These are phyloP conservation scores for Elanoides forficatus DNA, from an alignment of 2,113 vertebrate species.

Conservation along the genomic window DNA sequence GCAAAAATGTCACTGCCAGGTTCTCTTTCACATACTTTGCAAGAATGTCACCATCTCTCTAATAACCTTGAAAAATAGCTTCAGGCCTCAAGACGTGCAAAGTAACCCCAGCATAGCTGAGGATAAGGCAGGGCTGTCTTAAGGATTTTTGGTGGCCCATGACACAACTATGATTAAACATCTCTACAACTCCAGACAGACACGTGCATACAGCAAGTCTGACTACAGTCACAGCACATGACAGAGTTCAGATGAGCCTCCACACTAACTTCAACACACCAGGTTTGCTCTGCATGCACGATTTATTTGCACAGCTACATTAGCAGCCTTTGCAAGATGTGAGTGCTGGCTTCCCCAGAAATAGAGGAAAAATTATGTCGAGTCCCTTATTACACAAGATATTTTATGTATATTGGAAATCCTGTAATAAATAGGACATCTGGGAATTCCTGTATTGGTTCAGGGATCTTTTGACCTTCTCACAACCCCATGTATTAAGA, in stretches of 20 bases:
- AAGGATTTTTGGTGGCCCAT: neutral
- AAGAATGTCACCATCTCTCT: neutral
- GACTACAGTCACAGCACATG: neutral
- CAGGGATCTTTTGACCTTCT: neutral
- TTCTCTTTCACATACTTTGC: neutral
- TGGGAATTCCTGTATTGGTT: neutral
- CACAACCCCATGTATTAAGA: neutral
- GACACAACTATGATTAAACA: neutral
- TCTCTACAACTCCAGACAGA: neutral
- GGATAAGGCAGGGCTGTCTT: neutral
- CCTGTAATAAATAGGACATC: neutral
- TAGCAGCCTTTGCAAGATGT: neutral
- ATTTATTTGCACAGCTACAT: neutral
- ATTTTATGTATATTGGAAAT: neutral
- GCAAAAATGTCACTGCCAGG: neutral
- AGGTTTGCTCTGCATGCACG: neutral
- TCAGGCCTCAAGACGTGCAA: neutral
- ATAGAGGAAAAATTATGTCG: accelerated
- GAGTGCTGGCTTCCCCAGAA: neutral
- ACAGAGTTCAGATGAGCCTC: neutral
- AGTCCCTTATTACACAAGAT: neutral
- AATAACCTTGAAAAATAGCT: neutral
- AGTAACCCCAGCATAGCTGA: neutral
- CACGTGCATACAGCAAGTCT: neutral
- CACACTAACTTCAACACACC: neutral